Base-by-base conservation (phyloP, 2,113 vertebrate genomes). In the Ramphastos sulfuratus region DNA sequence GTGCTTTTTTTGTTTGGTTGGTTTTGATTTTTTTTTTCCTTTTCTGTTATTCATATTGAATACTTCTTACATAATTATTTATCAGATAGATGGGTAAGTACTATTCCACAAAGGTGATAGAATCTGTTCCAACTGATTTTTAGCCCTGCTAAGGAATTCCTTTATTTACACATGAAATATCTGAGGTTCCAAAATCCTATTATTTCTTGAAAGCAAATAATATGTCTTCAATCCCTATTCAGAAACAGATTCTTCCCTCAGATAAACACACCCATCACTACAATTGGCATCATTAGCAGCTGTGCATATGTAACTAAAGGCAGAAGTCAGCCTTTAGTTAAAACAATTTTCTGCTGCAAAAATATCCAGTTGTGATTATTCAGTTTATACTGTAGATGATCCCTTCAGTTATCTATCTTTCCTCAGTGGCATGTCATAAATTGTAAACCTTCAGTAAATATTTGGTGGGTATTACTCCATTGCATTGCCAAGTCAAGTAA, bases 401-500 rank as follows among this genome's bases (percentile, higher is more conserved):
- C 30, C 18, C 25, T 79, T 90, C 50, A 35, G 39, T 44, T 86
- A 60, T 86, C 31, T 55, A 58, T 66, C 54, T 61, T 77, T 82
- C 54, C 80, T 77, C 28, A 39, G 35, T 19, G 61, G 19, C 1
- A 0, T 71, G n/a, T 75, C 23, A 78, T 37, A 63, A 82, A 78
- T 30, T 60, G 3, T n/a, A 81, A 88, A 88, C 15, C 17, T 83
- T 73, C 50, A 39, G 23, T 72, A 81, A 83, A 60, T 70, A 76
- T 64, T 95, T 90, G 7, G 15, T 81, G 20, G 52, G 7, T 24
- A n/a, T 73, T 70, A 59, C 52, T 95, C 60, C 13, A 48, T 59
- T 90, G 12, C 58, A 24, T 48, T 92, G 61, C 64, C 85, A 93
- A 90, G 58, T 52, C 39, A 94, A 73, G 85, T 82, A 85, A 69